Percentiles rank a stretch among this genome's conserved stretches.
phyloP scores from a whole-genome alignment of 2,113 vertebrate genomes.

The Vidua macroura region DNA sequence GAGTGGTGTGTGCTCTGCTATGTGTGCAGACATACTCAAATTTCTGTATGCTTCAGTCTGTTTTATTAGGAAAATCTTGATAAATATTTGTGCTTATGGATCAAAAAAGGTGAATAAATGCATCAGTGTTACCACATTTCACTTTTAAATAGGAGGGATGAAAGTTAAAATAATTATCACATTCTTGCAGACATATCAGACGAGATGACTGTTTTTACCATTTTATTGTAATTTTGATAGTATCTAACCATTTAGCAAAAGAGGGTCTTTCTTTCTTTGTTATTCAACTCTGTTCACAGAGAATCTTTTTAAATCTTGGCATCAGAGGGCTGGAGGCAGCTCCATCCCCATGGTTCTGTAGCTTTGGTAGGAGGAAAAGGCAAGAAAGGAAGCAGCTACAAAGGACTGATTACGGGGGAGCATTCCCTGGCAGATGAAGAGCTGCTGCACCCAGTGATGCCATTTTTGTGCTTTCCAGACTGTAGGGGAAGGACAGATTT shows the following conservation, averaged over 20 bases:
- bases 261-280: not conserved
- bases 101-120: not conserved
- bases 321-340: not conserved
- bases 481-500: not conserved
- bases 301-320: not conserved
- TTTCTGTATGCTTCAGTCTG: not conserved
- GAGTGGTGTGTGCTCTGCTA: fast-evolving
- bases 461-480: not conserved
- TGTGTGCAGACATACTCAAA: fast-evolving
- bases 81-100: not conserved
- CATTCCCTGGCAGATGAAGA: not conserved
- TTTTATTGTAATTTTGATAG: not conserved
- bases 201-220: not conserved
- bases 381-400: not conserved
- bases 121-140: not conserved
- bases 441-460: not conserved
- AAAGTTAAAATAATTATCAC: not conserved
- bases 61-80: not conserved
- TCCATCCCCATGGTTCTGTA: not conserved
- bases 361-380: not conserved
- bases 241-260: not conserved
- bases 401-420: not conserved
- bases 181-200: not conserved
- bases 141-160: not conserved
- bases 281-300: not conserved